Conservation (phyloP, 2,113 vertebrate genomes). For the Platichthys flesus region DNA sequence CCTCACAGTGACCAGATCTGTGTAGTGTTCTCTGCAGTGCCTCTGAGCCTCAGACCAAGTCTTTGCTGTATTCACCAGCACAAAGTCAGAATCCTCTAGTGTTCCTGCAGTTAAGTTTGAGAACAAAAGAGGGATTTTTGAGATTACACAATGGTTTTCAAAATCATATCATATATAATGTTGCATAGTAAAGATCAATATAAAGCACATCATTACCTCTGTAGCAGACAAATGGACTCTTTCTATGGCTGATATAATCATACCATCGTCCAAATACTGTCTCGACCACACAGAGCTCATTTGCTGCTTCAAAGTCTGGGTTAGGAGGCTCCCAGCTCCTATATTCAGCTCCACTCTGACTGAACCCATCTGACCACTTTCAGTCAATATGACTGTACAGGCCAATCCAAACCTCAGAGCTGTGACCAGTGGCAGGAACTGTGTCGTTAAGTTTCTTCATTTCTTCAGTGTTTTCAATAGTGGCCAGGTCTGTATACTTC, state of each 20-base stretch:
- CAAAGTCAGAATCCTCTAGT: background rate
- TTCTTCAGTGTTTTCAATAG: background rate
- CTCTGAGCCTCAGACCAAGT: background rate
- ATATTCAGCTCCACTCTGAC: background rate
- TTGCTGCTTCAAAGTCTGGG: accelerated
- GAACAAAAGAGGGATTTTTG: background rate
- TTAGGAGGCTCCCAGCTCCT: background rate
- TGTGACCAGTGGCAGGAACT: background rate
- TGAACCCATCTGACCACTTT: conserved; percentile 21
- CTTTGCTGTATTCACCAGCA: accelerated
- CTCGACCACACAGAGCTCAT: background rate
- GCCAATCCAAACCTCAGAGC: conserved; percentile 18
- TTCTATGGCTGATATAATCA: accelerated
- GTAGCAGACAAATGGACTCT: background rate
- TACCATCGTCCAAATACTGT: background rate
- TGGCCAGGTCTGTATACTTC: background rate
- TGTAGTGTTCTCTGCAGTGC: conserved; percentile 3
- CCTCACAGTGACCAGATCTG: conserved; percentile 13
- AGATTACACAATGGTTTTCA: background rate
- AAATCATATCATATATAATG: background rate
- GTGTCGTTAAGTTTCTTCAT: background rate
- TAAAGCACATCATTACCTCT: background rate
- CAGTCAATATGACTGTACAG: background rate
- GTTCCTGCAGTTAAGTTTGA: conserved; percentile 7
- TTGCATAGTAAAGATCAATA: background rate